These are phyloP conservation scores for Pollenia amentaria DNA, from an alignment of 2,888 invertebrate species.

Conservation along the genomic window DNA sequence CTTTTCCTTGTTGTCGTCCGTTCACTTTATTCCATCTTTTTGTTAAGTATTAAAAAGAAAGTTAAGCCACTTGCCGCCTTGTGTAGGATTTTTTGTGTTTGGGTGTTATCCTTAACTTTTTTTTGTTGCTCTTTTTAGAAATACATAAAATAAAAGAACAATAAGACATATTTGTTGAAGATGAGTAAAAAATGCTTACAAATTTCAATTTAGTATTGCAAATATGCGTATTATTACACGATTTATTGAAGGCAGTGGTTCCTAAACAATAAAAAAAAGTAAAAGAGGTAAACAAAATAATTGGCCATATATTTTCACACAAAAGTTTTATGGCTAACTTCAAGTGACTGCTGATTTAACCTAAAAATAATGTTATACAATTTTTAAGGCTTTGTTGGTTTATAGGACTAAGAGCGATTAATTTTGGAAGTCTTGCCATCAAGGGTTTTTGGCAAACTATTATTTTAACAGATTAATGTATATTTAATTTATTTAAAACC, in stretches of 20 bases:
- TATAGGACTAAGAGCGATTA: too few species aligned
- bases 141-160: not conserved
- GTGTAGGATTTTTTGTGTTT: not conserved
- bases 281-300: too few species aligned
- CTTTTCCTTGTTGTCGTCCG: not conserved
- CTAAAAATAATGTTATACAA: too few species aligned
- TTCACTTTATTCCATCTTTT: not conserved
- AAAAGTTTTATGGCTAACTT: too few species aligned
- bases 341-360: too few species aligned
- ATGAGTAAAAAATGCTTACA: not conserved
- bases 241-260: not conserved
- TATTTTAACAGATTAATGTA: too few species aligned
- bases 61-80: not conserved
- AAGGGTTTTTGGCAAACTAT: too few species aligned
- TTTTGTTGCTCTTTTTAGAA: not conserved
- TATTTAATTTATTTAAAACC: too few species aligned
- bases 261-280: not conserved
- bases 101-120: slow-evolving; percentile 1
- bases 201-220: not conserved
- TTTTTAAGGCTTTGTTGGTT: too few species aligned
- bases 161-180: not conserved
- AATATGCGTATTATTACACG: not conserved
- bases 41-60: not conserved
- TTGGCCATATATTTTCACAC: too few species aligned
- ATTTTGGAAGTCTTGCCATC: too few species aligned